phyloP scores from a whole-genome alignment of 2,113 vertebrate genomes.

The Mobula hypostoma region DNA sequence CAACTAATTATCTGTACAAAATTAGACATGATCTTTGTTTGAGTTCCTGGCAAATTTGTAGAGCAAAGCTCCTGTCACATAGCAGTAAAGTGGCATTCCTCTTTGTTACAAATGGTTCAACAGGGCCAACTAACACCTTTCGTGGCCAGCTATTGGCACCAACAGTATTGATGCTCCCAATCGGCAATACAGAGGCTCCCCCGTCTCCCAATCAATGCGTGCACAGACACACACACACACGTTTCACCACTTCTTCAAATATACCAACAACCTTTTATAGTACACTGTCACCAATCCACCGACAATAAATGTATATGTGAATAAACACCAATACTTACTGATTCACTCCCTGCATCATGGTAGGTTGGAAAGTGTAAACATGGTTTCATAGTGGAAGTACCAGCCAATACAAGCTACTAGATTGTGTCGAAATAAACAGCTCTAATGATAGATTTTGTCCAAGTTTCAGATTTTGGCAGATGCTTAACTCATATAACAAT shows the following conservation, averaged over 20 bases:
- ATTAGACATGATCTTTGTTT: neutral
- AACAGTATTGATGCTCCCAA: too few relatives aligned
- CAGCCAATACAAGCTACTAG: neutral
- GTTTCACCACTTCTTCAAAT: neutral
- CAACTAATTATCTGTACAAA: neutral
- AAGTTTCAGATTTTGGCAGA: neutral
- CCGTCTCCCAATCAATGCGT: neutral
- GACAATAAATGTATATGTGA: neutral
- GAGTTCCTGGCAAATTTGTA: neutral
- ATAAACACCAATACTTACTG: neutral
- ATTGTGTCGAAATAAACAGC: too few relatives aligned
- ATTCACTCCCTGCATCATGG: neutral
- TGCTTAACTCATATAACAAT: too few relatives aligned
- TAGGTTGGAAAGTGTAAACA: neutral
- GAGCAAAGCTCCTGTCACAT: neutral
- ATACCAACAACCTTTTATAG: too few relatives aligned
- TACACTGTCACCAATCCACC: too few relatives aligned
- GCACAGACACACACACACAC: conserved; percentile 6
- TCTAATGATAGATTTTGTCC: neutral
- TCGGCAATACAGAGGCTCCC: too few relatives aligned
- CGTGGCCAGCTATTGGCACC: neutral
- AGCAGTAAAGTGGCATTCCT: too few relatives aligned
- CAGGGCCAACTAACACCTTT: neutral
- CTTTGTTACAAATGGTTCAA: neutral
- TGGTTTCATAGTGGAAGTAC: neutral